A percentile compares a stretch with the other conserved stretches of the same genome.
Conservation (phyloP, 2,888 invertebrate genomes). For the Mythimna albipuncta region DNA sequence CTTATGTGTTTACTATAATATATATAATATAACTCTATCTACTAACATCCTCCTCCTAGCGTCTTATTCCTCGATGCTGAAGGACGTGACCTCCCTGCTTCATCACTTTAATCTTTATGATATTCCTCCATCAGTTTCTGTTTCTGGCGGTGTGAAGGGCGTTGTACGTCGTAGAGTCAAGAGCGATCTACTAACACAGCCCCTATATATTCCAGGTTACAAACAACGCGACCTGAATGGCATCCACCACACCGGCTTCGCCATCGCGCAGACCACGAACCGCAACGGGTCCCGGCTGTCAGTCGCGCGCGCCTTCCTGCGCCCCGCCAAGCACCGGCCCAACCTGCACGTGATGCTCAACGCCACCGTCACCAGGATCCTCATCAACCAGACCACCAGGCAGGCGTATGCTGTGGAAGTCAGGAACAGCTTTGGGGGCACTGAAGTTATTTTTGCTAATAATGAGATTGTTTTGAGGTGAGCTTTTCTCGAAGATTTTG, state of each 20-base stretch:
- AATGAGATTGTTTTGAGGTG: conserved; percentile 92
- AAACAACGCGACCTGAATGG: conserved; percentile 95
- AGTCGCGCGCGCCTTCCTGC: conserved; percentile 95
- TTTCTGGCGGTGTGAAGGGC: too few species aligned
- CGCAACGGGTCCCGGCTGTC: conserved; percentile 96
- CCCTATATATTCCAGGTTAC: conserved; percentile 89
- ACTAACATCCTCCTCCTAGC: too few species aligned
- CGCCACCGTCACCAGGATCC: conserved; percentile 94
- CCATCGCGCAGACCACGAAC: conserved; percentile 97
- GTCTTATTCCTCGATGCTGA: too few species aligned
- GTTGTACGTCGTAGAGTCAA: too few species aligned
- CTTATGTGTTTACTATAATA: background rate
- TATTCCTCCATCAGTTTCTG: too few species aligned
- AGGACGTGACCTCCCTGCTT: too few species aligned
- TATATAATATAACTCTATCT: too few species aligned
- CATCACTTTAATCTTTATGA: too few species aligned
- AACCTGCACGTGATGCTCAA: conserved; percentile 96
- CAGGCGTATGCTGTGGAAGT: conserved; percentile 95
- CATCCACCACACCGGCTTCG: conserved; percentile 94
- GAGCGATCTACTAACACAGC: background rate
- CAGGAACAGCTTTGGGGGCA: conserved; percentile 89
- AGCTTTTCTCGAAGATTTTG: conserved; percentile 61
- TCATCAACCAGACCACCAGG: conserved; percentile 94
- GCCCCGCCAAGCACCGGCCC: conserved; percentile 93
- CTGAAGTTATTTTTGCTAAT: conserved; percentile 91